Percentiles rank a stretch among this genome's conserved stretches.
These are phyloP conservation scores for Cardinalis cardinalis DNA, from an alignment of 2,113 vertebrate genomes.

Conservation along the genomic window DNA sequence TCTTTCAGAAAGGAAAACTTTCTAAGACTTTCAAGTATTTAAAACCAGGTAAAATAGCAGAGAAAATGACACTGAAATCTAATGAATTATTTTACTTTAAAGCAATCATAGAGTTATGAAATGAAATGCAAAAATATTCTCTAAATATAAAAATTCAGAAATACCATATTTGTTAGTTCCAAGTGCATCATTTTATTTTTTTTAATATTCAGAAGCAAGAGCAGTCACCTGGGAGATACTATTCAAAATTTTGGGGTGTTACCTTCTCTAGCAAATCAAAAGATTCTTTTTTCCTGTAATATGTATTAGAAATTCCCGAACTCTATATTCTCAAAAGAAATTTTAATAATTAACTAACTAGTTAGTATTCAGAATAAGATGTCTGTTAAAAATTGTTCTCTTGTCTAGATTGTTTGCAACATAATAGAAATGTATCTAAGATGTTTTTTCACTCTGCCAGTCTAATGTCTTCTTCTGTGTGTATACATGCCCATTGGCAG, in stretches of 20 bases:
- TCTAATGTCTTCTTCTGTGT: background rate
- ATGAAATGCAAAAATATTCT: background rate
- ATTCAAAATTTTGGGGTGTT: background rate
- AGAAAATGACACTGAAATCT: background rate
- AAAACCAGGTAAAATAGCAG: background rate
- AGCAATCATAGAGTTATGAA: background rate
- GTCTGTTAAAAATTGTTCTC: slow-evolving; percentile 37
- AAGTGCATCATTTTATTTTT: background rate
- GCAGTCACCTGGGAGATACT: background rate
- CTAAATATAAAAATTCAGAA: background rate
- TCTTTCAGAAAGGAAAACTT: background rate
- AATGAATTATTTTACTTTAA: background rate
- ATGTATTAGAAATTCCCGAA: slow-evolving; percentile 25
- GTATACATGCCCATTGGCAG: background rate
- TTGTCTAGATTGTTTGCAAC: slow-evolving; percentile 23
- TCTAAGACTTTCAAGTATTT: background rate
- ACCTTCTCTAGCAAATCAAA: background rate
- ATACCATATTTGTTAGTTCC: background rate
- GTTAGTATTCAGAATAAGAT: slow-evolving; percentile 35
- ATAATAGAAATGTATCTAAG: background rate
- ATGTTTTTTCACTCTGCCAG: background rate
- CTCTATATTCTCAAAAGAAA: slow-evolving; percentile 23
- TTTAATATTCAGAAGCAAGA: background rate
- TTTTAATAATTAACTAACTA: slow-evolving; percentile 47
- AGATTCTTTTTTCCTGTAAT: background rate